Evolutionary conservation across 2,797 vertebrate species (phyloP).

Genomic region (Phoxinus dragarum): DNA sequence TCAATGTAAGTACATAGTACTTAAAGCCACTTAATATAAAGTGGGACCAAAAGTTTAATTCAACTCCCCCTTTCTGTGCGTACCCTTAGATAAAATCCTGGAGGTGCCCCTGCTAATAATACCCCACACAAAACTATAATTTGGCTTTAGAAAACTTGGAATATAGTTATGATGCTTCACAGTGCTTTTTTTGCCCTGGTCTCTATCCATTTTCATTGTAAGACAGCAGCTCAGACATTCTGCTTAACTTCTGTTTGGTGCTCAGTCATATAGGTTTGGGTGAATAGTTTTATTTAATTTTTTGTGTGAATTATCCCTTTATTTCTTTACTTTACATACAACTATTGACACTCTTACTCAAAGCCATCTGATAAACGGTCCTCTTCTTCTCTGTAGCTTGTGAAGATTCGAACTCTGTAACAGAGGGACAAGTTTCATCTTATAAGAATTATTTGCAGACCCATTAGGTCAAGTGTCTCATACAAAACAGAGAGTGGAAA

Average conservation of each 20-base stretch:
- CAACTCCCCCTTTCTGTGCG: not conserved
- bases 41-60: not conserved
- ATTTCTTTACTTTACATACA: not conserved
- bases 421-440: conserved; percentile 22
- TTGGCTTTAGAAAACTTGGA: not conserved
- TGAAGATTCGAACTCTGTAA: conserved; percentile 86
- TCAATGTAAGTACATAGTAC: too few species aligned
- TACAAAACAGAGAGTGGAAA: conserved; percentile 53
- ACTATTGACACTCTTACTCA: conserved; percentile 82
- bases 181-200: not conserved
- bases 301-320: not conserved
- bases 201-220: not conserved
- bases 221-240: not conserved
- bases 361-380: conserved; percentile 95
- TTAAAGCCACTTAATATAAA: too few species aligned
- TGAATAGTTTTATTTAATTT: not conserved
- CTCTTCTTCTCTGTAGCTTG: conserved; percentile 92
- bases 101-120: not conserved
- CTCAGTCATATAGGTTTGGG: not conserved
- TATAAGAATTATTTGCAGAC: not conserved
- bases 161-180: not conserved
- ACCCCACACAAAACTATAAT: not conserved
- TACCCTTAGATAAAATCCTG: not conserved
- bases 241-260: not conserved
- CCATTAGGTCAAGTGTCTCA: conserved; percentile 4